Evolutionary conservation across 1,140 invertebrate species (phyloP), one percentile per base, ranked within the genome.

Genomic region (Mycetomoellerius zeteki): DNA sequence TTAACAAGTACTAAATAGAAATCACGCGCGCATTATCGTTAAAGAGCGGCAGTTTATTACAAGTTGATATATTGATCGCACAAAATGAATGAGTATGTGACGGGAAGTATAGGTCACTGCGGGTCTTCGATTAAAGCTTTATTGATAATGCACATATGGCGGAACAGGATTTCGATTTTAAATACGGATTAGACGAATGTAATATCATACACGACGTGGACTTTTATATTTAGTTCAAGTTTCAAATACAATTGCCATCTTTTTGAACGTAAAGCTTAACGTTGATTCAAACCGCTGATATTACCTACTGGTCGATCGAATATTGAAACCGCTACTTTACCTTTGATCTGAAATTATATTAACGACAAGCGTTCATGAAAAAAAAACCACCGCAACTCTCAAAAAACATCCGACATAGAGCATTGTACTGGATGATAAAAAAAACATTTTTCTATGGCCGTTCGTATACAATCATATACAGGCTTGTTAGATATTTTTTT

Each of bases 401-500:
- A 19, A 54, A 50, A 84, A 50, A 84, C 24, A 71, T 27, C n/a
- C 27, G 43, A 47, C 54, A 47, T 73, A 33, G 54, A 75, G 80
- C 6, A 81, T 81, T 81, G 50, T 30, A 5, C 24, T 43, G 21
- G n/a, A 62, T 8, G 43, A 84, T 54, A 84, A 67, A 80, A 80
- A 56, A 84, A 58, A 73, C 69, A 14, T 84, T 84, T 84, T 75
- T 75, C 37, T 73, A 75, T 67, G 14, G 37, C n/a, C 24, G 54
- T 73, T 84, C 47, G 54, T 33, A 21, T n/a, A 73, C 37, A 60
- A 71, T 82, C 37, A 16, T 82, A 58, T 56, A 73, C 37, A 60
- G 24, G 56, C 27, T 73, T 47, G 67, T 12, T 21, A 60, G 37
- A 47, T 84, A 50, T 75, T 75, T 75, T 84, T 30, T 58, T 62